Evolutionary conservation across 2,888 invertebrate genomes (phyloP), one percentile per base, ranked within the genome.

Genomic region (Thymelicus acteon): DNA sequence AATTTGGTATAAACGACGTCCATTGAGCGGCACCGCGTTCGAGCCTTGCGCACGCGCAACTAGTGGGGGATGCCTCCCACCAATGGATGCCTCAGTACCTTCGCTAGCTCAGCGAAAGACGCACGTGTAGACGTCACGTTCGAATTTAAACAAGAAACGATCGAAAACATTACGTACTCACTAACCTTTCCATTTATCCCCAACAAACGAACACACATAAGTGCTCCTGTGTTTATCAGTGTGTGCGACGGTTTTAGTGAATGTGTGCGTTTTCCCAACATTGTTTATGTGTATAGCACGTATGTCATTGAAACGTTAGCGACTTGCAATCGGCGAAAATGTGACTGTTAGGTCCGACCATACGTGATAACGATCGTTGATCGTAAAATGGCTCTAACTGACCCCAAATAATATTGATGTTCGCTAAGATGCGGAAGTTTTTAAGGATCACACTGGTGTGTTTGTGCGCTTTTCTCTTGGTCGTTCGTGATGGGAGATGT

Each of bases 361-460:
- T 75, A 79, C 77, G 79, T 78, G 78, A 79, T 78, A 77, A 81
- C 80, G 80, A 78, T 78, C 78, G 74, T 74, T 71, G 76, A 77
- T 77, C 75, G 75, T 76, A 91, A 89, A 85, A 92, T 92, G 91
- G 91, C 85, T 79, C 77, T 78, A 78, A 79, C 72, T 81, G 83
- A 88, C 85, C 73, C 74, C 72, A 75, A 78, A 80, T 80, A 78
- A 37, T 80, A 73, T 70, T 74, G 72, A 78, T 82, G 82, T 85
- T 82, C 75, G 84, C 82, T 85, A 93, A 88, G 86, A 93, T 93
- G 93, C 88, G 88, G 80, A 88, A 85, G 85, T 82, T 90, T 75
- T 72, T 89, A 80, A 89, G 87, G 87, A 90, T 92, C 85, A 82
- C 83, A 74, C 78, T 91, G 80, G 85, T 92, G 81, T 91, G 86